Base-by-base conservation (phyloP, 2,888 invertebrate species). In the Troilus luridus region DNA sequence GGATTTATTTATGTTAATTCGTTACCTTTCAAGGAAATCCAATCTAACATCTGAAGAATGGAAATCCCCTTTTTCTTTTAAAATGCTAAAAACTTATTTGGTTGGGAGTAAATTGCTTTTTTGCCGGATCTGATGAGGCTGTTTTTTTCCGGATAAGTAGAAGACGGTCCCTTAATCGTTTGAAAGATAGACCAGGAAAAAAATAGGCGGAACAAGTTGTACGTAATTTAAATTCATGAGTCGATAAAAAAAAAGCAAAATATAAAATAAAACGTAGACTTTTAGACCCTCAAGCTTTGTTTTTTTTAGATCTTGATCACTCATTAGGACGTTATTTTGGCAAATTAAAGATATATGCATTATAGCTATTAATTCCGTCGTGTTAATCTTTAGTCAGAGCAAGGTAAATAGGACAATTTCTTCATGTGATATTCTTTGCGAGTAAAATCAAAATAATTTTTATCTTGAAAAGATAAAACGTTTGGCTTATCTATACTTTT, bases 21-120 rank as follows among this genome's bases (percentile, higher is more conserved):
- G 14, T 72, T 17, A 7, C 14, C 9, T 27, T 67, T 24, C 6
- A 17, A 77, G 72, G 41, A 27, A 41, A 41, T 41, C 72, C 72
- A 14, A 19, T 72, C 27, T 6, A 72, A 72, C 27, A 72, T 27
- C 72, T 8, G 1, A 41, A 41, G 72, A 27, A 77, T 17, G 27
- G 21, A 10, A 8, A 14, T 17, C 19, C 72, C 12, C 72, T 19
- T 77, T 59, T 77, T 77, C 72, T 41, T 77, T 77, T 77, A 41
- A 77, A 77, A 77, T 77, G 72, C 72, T 77, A 77, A 77, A 27
- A 77, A 77, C 72, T 77, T 77, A 77, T 77, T 77, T 19, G 72
- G 72, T 41, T 17, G 0, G 27, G 72, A 77, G 27, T 41, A 77
- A 77, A 77, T 77, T 77, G 72, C 72, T 77, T 77, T 77, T 77